Evolutionary conservation across 2,888 invertebrate species (phyloP), one percentile per base, ranked within the genome.

Genomic region (Kryphioiulus occultus): DNA sequence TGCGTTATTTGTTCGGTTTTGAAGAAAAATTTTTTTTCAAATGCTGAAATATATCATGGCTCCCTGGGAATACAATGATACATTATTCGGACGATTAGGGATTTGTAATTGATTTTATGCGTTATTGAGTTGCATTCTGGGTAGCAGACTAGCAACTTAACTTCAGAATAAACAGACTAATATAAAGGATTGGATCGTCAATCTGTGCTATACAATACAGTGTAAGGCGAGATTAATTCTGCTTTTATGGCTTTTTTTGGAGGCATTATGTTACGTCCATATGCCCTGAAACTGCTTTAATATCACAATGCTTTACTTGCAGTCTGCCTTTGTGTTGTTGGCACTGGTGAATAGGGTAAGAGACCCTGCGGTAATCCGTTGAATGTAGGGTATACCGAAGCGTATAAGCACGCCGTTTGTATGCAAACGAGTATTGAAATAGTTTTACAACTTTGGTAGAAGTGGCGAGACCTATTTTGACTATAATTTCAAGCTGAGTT

Each of bases 391-490:
- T 12, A 53, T 59, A 19, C 59, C 9, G 22, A 59, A 19, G 19
- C 59, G 15, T 19, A 4, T 59, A 59, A 59, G 22, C 59, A 59
- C 59, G 19, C 22, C n/a, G 59, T 59, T 59, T 59, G n/a, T 59
- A 59, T 59, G 59, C 59, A 59, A 59, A 59, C 59, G 59, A n/a
- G 59, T n/a, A 59, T n/a, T 59, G 59, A 59, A 59, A 59, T 59
- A 59, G 59, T 59, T 59, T 59, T 59, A n/a, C n/a, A 59, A 59
- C 59, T 12, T 53, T 59, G 4, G 19, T 59, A 22, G n/a, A 59
- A 59, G n/a, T 19, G 59, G 59, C n/a, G 59, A 59, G 59, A 59
- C 59, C n/a, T 4, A 59, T 59, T 59, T 19, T n/a, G 59, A 22
- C 19, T 59, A 59, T n/a, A 4, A n/a, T 59, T 59, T 47, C 47